Conservation (phyloP, 2,888 invertebrate species). For the Metallyticus violacea region DNA sequence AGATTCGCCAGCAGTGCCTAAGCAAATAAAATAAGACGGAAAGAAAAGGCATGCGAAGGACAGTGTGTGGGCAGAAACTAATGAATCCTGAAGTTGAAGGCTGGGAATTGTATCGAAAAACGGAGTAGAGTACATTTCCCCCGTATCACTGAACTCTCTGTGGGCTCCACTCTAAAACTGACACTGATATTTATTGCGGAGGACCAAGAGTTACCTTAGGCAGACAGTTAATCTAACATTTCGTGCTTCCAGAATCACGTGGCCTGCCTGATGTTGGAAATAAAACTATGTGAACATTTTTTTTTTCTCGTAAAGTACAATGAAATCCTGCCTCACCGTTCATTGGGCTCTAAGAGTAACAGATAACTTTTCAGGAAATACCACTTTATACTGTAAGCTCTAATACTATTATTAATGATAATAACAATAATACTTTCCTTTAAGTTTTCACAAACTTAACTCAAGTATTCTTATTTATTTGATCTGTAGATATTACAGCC, state of each 20-base stretch:
- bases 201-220: neutral
- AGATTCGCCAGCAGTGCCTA: too few relatives aligned
- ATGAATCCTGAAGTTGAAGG: neutral
- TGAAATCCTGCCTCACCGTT: too few relatives aligned
- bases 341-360: too few relatives aligned
- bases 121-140: too few relatives aligned
- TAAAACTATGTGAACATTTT: neutral
- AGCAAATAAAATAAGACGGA: neutral
- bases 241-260: neutral
- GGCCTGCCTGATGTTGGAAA: neutral
- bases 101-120: neutral
- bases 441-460: too few relatives aligned
- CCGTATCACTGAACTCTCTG: neutral
- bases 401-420: too few relatives aligned
- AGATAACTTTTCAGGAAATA: too few relatives aligned
- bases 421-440: too few relatives aligned
- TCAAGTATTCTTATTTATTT: too few relatives aligned
- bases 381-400: too few relatives aligned
- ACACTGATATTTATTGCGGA: neutral
- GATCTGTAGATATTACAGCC: too few relatives aligned
- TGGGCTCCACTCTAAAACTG: neutral
- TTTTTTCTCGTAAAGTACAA: too few relatives aligned
- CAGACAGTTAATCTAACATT: neutral
- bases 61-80: neutral
- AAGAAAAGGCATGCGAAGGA: neutral